Base-by-base conservation (phyloP, 2,113 vertebrate genomes). In the Erythrocercus mccallii region DNA sequence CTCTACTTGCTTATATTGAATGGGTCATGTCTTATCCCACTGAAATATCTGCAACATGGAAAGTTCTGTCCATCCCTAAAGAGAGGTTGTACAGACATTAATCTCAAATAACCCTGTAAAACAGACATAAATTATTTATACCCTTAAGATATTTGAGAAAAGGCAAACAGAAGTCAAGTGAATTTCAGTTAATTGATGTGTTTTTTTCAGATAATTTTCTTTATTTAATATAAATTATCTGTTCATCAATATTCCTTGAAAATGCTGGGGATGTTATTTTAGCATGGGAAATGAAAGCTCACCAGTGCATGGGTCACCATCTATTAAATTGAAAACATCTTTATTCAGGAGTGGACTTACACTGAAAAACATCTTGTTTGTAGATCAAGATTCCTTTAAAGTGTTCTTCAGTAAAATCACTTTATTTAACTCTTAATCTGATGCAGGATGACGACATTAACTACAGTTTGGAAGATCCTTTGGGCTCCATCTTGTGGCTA, bases 401-500 rank as follows among this genome's bases (percentile, higher is more conserved):
- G 4, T 37, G 40, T 35, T 73, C 50, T 66, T 65, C 2, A 2
- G 11, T 71, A 56, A 33, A 78, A 65, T 4, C 1, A 4, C 1
- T 2, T 8, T n/a, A 25, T 53, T 84, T 51, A 27, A 17, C 11
- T 68, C 31, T 62, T 42, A 35, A 20, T 38, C 47, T 35, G 28
- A 57, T 61, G 76, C 27, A 50, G 50, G 8, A 53, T 24, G 16
- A 23, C n/a, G 33, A 40, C 5, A 4, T 42, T 69, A 85, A 57
- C 30, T 20, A 14, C 15, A 0, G 1, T 10, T 58, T 91, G 4
- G 3, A 44, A 60, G 93, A 40, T 87, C 91, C 71, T 87, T 85
- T 42, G 66, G 50, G 93, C 91, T 97, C 93, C 94, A 95, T 77
- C 96, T 95, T 76, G 94, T 95, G 93, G 94, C 30, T 66, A 25